Base-by-base conservation (phyloP, 1,140 invertebrate genomes). In the Ooceraea biroi region DNA sequence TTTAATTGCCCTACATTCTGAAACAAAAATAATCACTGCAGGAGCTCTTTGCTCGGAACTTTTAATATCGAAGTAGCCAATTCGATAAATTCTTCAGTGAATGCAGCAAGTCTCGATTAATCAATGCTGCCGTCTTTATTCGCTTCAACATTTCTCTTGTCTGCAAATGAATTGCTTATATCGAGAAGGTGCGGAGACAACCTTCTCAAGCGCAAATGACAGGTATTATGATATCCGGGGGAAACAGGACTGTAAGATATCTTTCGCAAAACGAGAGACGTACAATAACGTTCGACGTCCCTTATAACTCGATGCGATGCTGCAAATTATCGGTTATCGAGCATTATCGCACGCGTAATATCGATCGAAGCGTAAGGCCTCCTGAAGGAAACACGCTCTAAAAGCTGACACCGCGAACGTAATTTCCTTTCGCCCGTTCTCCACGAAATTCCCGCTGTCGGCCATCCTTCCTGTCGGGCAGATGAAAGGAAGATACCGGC, bases 351-450 rank as follows among this genome's bases (percentile, higher is more conserved):
- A 57, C 65, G 76, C 76, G 58, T 68, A 55, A 71, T 80, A 80
- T 80, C 44, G 65, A 80, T 71, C 76, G 36, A n/a, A 3, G 17
- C 11, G 27, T 36, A 44, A 57, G 52, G 22, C 19, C 52, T 36
- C 71, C 65, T 69, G 69, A 71, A 60, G 76, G 76, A 71, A 80
- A 71, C 41, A 55, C 30, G 83, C 46, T 17, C 30, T 72, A 73
- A 73, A 58, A 57, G 58, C 58, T 46, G 50, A 66, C 41, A 72
- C 61, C 36, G 41, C 78, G 61, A 74, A 85, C 66, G 84, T 48
- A 87, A 87, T 87, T 87, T 87, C 84, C 84, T 55, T 69, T 50
- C 48, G 63, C 25, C 17, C 30, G 78, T 63, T 50, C 78, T 61
- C 50, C 76, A 55, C 68, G 66, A 41, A 57, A 57, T 85, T 61